Conservation (phyloP, 2,888 invertebrate genomes). For the Acleris emargana region DNA sequence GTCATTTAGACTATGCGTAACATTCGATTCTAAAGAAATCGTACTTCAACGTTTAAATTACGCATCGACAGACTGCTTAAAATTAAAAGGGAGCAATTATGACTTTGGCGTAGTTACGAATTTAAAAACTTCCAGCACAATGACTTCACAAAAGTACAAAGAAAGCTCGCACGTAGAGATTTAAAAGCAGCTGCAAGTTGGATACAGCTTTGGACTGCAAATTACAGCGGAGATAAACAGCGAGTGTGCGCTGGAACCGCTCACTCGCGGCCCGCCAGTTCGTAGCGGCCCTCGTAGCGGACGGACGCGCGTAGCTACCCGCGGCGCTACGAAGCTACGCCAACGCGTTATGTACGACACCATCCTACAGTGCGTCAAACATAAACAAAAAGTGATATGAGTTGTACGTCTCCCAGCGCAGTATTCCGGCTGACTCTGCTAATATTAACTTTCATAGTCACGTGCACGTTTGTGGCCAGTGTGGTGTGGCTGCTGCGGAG, state of each 20-base stretch:
- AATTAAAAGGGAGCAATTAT: slow-evolving; percentile 50
- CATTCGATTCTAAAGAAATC: neutral
- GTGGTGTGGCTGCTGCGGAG: slow-evolving; percentile 76
- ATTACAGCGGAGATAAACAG: slow-evolving; percentile 76
- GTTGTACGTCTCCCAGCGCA: slow-evolving; percentile 75
- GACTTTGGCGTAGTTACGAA: slow-evolving; percentile 52
- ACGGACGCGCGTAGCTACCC: slow-evolving; percentile 67
- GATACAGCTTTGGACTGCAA: slow-evolving; percentile 75
- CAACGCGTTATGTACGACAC: slow-evolving; percentile 74
- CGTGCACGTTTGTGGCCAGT: slow-evolving; percentile 77
- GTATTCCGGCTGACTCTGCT: slow-evolving; percentile 76
- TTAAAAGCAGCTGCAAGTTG: slow-evolving; percentile 77
- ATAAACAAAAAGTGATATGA: slow-evolving; percentile 83
- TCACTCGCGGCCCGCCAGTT: slow-evolving; percentile 60
- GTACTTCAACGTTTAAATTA: slow-evolving; percentile 12
- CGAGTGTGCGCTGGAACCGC: slow-evolving; percentile 56
- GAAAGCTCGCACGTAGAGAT: slow-evolving; percentile 74
- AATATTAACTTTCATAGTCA: slow-evolving; percentile 73
- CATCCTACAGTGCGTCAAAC: slow-evolving; percentile 64
- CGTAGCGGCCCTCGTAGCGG: slow-evolving; percentile 65
- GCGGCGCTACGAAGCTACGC: slow-evolving; percentile 60
- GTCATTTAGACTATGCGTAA: neutral
- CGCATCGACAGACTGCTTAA: slow-evolving; percentile 11
- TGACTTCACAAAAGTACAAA: slow-evolving; percentile 72
- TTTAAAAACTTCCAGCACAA: slow-evolving; percentile 66